Evolutionary conservation across 2,113 vertebrate species (phyloP).

Genomic region (Rattus norvegicus): DNA sequence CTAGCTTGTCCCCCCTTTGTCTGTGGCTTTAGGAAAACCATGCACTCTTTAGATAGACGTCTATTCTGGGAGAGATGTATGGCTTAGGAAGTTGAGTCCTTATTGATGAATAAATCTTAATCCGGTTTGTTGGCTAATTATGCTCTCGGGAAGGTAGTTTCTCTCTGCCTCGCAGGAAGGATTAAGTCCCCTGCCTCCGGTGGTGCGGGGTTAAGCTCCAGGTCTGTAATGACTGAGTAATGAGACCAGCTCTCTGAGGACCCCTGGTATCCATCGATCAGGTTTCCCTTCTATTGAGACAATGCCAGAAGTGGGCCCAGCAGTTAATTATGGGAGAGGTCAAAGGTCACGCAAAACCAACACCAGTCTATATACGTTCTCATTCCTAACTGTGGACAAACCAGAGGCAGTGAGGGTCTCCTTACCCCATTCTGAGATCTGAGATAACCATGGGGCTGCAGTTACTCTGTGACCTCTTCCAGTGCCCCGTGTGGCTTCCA

Average conservation of each 20-base stretch:
- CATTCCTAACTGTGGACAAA: constrained; percentile 64
- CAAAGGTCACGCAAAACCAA: constrained; percentile 74
- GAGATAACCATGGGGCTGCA: not conserved
- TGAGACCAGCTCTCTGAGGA: constrained; percentile 44
- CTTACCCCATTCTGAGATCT: not conserved
- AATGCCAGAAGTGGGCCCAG: constrained; percentile 74
- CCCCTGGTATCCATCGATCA: constrained; percentile 73
- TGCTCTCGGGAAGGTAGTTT: constrained; percentile 36
- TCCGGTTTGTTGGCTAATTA: constrained; percentile 77
- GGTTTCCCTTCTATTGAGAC: constrained; percentile 52
- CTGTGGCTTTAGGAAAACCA: constrained; percentile 14
- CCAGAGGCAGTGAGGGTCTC: not conserved
- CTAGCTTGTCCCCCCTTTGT: constrained; percentile 51
- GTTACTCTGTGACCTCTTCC: not conserved
- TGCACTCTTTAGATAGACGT: constrained; percentile 36
- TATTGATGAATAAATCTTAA: constrained; percentile 74
- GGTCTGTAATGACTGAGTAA: constrained; percentile 76
- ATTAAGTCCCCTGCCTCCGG: constrained; percentile 69
- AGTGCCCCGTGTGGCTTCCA: rapidly evolving
- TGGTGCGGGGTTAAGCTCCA: constrained; percentile 70
- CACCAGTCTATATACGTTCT: constrained; percentile 60
- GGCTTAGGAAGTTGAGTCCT: constrained; percentile 71
- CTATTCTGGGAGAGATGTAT: constrained; percentile 38
- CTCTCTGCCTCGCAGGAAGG: constrained; percentile 63
- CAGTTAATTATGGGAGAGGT: constrained; percentile 77